Evolutionary conservation across 1,140 invertebrate genomes (phyloP), one percentile per base, ranked within the genome.

Genomic region (Lycorma delicatula): DNA sequence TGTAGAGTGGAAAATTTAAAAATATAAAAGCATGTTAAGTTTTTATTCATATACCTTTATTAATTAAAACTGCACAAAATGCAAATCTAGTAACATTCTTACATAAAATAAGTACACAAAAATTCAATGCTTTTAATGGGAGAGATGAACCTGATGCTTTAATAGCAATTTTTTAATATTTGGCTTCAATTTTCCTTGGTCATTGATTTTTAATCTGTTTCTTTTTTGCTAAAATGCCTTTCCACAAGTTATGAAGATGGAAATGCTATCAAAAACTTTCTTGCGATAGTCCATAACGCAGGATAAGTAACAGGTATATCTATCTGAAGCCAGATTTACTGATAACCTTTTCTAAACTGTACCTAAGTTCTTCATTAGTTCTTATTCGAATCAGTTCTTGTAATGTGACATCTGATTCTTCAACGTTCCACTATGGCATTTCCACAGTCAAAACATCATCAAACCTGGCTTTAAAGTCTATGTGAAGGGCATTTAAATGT

Each of bases 401-500:
- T 60, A 68, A 54, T 63, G 64, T 58, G 46, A 63, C 60, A 64
- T 67, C 58, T 38, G 38, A 54, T 61, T 54, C 61, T 66, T 67
- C 60, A 9, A 53, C 64, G 9, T 65, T 64, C 60, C 63, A 68
- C 46, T 16, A 56, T 60, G 60, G 65, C 60, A 68, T 67, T 63
- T 54, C 58, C 64, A 66, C 63, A 36, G 57, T 66, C 63, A 64
- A 56, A 62, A 68, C 55, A 65, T 67, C 65, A 34, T 67, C 53
- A 64, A 68, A 66, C 38, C 66, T 62, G 27, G 22, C 57, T 63
- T 67, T 46, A 56, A 67, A 64, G 26, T 66, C 61, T 55, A 31
- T 3, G 46, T 64, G 28, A 12, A 64, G 58, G 47, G 27, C 58
- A 57, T 64, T 65, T 65, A 68, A 68, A 63, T 68, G 65, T 68